Evolutionary conservation across 2,888 invertebrate species (phyloP), one percentile per base, ranked within the genome.

Genomic region (Podotricha telesiphe): DNA sequence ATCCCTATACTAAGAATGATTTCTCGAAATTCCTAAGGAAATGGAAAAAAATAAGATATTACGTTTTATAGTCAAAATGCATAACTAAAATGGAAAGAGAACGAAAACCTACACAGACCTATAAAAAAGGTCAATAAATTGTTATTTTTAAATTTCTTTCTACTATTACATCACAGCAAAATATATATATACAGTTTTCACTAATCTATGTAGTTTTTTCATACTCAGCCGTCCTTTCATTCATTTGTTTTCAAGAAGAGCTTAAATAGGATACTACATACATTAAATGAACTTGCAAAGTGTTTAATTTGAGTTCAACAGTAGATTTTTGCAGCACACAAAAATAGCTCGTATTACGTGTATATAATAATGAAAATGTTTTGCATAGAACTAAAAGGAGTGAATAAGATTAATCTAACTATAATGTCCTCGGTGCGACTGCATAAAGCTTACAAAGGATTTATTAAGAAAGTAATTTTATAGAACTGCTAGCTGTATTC

Each of bases 321-420:
- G 19, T 59, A 7, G 0, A 42, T 28, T 11, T 45, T 2, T 2
- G n/a, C 15, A 13, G 0, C 15, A 50, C 6, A 10, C 17, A 20
- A 72, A 67, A 47, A 40, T 28, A 40, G 17, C 13, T 56, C 55
- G 2, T 65, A 64, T 56, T 19, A 2, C 55, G n/a, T 34, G 10
- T 11, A 0, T 0, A 8, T 53, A 45, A 50, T 63, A 45, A 28
- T 42, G 48, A 69, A 34, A 72, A 61, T 67, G 13, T 53, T 40
- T 42, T 69, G 67, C 42, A 28, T 2, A 22, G 34, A 28, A 50
- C 1, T 11, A 22, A 58, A 45, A 45, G 61, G 61, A 69, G 61
- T 69, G 73, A 73, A 67, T 56, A 67, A 73, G 73, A 73, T 73
- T 71, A 73, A 73, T 73, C 71, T 73, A 61, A 65, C 65, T 70